Evolutionary conservation across 2,797 vertebrate species (phyloP).

Genomic region (Scolopax bukidnonensis): DNA sequence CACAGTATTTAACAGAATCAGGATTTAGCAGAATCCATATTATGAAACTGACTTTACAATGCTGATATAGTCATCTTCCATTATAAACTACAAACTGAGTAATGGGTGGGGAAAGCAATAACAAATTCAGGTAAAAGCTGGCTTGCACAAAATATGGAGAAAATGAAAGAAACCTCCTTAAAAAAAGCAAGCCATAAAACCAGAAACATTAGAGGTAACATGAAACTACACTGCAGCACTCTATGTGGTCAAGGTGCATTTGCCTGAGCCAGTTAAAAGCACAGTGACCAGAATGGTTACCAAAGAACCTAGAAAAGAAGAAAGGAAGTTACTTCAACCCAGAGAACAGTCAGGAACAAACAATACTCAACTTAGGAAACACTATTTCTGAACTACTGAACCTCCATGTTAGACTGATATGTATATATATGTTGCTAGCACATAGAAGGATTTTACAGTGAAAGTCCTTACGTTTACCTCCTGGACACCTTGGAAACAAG

Average conservation of each 20-base stretch:
- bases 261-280: neutral
- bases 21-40: neutral
- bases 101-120: neutral
- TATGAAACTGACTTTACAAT: neutral
- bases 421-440: neutral
- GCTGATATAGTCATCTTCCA: neutral
- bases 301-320: neutral
- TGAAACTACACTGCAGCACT: neutral
- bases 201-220: neutral
- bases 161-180: neutral
- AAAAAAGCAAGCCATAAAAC: neutral
- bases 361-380: neutral
- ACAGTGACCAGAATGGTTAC: neutral
- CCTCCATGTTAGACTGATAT: neutral
- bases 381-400: neutral
- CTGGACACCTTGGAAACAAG: neutral
- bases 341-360: neutral
- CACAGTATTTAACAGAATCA: neutral
- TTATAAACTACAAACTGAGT: neutral
- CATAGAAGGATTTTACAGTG: neutral
- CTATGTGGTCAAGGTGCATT: neutral
- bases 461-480: neutral
- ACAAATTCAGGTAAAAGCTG: neutral
- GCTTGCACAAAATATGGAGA: neutral
- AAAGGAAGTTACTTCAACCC: neutral